Evolutionary conservation across 2,113 vertebrate genomes (phyloP).

Genomic region (Coptodon bakossiorum): DNA sequence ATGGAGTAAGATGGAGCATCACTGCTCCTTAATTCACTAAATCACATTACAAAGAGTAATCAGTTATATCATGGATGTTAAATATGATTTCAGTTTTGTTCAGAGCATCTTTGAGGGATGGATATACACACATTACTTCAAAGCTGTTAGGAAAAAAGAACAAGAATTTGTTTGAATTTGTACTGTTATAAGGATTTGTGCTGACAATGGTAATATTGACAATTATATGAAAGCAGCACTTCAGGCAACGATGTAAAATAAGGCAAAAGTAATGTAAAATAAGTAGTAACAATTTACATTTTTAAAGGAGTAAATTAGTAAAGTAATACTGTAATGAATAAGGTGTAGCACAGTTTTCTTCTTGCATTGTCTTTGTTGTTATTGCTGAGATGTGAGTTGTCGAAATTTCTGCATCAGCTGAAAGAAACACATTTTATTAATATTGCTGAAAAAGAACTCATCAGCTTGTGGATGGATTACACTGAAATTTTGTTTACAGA

Average conservation of each 20-base stretch:
- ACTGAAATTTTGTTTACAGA: not conserved
- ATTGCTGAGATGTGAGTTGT: accelerated
- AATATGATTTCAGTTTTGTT: not conserved
- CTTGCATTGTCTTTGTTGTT: not conserved
- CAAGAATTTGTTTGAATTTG: accelerated
- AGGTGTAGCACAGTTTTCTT: not conserved
- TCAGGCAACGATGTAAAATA: accelerated
- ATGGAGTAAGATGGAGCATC: accelerated
- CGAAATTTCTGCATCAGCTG: not conserved
- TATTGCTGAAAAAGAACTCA: not conserved
- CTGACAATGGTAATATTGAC: not conserved
- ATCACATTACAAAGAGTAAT: not conserved
- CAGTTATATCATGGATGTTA: not conserved
- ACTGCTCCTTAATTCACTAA: not conserved
- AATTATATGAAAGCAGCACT: not conserved
- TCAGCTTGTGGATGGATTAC: not conserved
- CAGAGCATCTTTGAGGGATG: not conserved
- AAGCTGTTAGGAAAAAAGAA: accelerated
- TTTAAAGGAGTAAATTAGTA: not conserved
- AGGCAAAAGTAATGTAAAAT: not conserved
- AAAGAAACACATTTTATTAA: not conserved
- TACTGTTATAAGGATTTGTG: not conserved
- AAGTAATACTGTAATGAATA: not conserved
- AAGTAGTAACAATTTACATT: not conserved
- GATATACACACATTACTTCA: not conserved